Base-by-base conservation (phyloP, 2,797 vertebrate genomes). In the Ataeniobius toweri region DNA sequence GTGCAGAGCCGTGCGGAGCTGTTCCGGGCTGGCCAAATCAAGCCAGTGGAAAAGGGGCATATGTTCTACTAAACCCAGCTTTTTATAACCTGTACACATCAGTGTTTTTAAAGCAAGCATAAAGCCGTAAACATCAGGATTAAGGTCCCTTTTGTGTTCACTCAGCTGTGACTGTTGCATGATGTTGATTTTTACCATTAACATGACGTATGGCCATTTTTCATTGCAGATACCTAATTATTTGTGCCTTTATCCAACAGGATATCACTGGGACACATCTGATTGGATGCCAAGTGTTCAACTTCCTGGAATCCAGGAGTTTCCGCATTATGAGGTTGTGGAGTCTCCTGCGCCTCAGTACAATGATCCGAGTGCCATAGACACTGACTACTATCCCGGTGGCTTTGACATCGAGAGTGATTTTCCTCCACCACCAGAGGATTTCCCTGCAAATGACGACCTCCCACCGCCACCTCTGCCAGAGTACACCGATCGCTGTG, bases 181-280 rank as follows among this genome's bases (percentile, higher is more conserved):
- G 94, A 85, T 78, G 86, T 93, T 89, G 80, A 44, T 77, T 90
- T 87, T 83, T 48, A 12, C 12, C 12, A 12, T 89, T 92, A 92
- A 93, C 86, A 56, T 28, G 73, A 46, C 6, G 76, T 69, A 16
- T 77, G 16, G 71, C 13, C 31, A n/a, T 41, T 8, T n/a, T 28
- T 41, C 9, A 6, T 1, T 18, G 5, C 76, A 10, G 8, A 31
- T 7, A 5, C 14, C 44, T 85, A 48, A 89, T 4, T 55, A 44
- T 82, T 24, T 82, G n/a, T 85, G 83, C 73, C 22, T n/a, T 48
- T 6, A 0, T 88, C 71, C 6, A 53, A 51, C 89, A 99, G 98
- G 97, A 93, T 99, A 99, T 92, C 98, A 99, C 95, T 99, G 98
- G 98, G 98, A 99, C 95, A 99, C 98, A 67, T 99, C 98, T 91